Base-by-base conservation (phyloP, 2,113 vertebrate genomes). In the Sceloporus tristichus region DNA sequence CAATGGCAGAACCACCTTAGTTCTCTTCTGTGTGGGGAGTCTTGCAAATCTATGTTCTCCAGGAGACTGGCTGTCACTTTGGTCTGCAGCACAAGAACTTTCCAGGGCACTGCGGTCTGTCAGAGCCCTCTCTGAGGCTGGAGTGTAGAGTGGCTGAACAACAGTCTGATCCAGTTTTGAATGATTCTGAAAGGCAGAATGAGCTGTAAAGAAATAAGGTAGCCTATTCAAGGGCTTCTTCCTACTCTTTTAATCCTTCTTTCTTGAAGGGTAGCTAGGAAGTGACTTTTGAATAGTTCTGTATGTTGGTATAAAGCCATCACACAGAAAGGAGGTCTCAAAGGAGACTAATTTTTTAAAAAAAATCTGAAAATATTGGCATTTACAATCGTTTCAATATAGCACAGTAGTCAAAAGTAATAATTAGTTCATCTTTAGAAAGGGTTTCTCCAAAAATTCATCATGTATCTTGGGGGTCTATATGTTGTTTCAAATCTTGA, bases 31-130 rank as follows among this genome's bases (percentile, higher is more conserved):
- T 2, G 91, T 91, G 5, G 42, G 62, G 4, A 89, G 74, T 14
- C 80, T 94, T 27, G 95, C 86, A 13, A 91, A 92, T 81, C 80
- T 91, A 0, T 92, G 90, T 18, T 98, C 98, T 0, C 95, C 94
- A 0, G 97, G 94, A 0, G 98, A 97, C 85, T 96, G 80, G 88
- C 98, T 98, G 93, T 99, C 98, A 0, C 98, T 99, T 88, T 98
- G 89, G 89, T 99, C 98, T 1, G 97, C 96, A 1, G 97, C 98
- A 59, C 97, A 98, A 9, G 98, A 99, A 85, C 94, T 97, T 34
- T 99, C 98, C 11, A 96, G 95, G 79, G 90, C 90, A 1, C 89
- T 92, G n/a, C 90, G 94, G 27, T 97, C 97, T 86, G 90, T 71
- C 0, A 6, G 23, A 0, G 94, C 73, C 59, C 91, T 88, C 87